Evolutionary conservation across 2,888 invertebrate species (phyloP).

Genomic region (Syrista parreyssii): DNA sequence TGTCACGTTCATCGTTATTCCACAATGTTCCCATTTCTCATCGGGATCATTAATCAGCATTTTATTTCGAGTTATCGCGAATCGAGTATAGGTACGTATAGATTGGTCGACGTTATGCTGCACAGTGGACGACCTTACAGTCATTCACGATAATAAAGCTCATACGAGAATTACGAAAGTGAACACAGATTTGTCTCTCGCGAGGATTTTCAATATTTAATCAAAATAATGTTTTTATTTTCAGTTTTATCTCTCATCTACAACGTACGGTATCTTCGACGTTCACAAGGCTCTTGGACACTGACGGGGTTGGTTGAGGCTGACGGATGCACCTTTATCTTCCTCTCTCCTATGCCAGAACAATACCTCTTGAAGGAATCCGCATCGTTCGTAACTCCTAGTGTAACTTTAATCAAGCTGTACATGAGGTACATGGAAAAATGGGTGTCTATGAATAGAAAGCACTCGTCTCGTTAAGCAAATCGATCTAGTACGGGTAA

Average conservation of each 20-base stretch:
- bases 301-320: neutral
- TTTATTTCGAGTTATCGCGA: neutral
- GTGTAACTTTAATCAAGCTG: neutral
- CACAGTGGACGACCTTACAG: neutral
- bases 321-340: neutral
- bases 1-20: neutral
- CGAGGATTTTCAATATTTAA: neutral
- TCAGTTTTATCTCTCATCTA: neutral
- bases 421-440: neutral
- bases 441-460: neutral
- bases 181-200: too few species aligned
- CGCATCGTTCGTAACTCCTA: neutral
- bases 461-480: neutral
- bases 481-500: neutral
- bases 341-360: conserved; percentile 8
- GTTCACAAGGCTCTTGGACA: neutral
- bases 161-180: neutral
- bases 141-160: neutral
- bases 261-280: neutral
- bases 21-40: neutral
- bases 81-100: neutral
- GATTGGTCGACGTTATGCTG: neutral
- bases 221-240: neutral
- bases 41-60: neutral
- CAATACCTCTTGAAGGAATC: neutral